Percentiles rank a stretch among this genome's conserved stretches.
Conservation (phyloP, 1,140 invertebrate species). For the Vollenhovia emeryi region DNA sequence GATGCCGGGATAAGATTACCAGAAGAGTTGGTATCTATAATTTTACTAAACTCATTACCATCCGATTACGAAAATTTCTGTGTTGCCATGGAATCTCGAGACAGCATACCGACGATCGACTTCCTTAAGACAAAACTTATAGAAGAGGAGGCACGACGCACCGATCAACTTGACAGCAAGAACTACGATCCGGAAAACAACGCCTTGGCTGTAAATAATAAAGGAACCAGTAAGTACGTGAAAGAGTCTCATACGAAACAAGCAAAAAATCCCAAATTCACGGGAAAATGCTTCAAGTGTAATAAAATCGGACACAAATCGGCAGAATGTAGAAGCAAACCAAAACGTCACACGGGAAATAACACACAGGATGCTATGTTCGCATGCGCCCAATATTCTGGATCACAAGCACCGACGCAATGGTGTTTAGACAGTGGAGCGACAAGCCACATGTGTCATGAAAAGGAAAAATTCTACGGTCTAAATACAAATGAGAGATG, state of each 20-base stretch:
- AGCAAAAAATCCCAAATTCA: background rate
- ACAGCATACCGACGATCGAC: background rate
- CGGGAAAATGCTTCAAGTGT: background rate
- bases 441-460: background rate
- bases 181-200: background rate
- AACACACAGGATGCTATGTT: background rate
- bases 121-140: background rate
- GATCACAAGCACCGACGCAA: background rate
- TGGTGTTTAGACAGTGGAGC: constrained; percentile 24
- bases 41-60: background rate
- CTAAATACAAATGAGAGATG: background rate
- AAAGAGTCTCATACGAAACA: background rate
- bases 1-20: constrained; percentile 23
- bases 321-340: background rate
- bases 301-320: background rate
- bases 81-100: background rate
- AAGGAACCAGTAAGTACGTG: background rate
- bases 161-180: background rate
- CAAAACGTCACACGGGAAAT: background rate
- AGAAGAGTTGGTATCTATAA: background rate
- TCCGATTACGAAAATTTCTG: background rate
- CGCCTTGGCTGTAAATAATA: background rate
- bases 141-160: background rate
- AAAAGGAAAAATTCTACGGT: background rate
- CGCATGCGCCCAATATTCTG: background rate